phyloP scores from a whole-genome alignment of 2,113 vertebrate species.

The Anoplopoma fimbria region DNA sequence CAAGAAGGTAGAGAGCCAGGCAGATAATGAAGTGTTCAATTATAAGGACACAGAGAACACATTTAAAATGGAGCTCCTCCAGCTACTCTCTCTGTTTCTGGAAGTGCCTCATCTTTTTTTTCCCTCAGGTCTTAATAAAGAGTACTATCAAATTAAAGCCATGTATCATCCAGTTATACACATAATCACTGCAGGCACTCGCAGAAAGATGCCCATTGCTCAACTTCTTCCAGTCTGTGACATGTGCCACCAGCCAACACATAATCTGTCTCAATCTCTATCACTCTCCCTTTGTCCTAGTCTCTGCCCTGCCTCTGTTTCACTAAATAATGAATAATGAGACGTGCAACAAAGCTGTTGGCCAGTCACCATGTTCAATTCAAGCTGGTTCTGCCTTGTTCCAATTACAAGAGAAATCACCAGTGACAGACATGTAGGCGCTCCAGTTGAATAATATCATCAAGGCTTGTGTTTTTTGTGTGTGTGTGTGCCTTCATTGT shows the following conservation, averaged over 20 bases:
- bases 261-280: constrained; percentile 52
- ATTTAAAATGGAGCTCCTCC: constrained; percentile 64
- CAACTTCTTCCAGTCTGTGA: constrained; percentile 32
- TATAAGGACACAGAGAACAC: constrained; percentile 69
- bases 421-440: constrained; percentile 8
- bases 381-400: constrained; percentile 28
- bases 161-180: constrained; percentile 73
- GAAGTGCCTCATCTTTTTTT: constrained; percentile 39
- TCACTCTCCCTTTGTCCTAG: constrained; percentile 38
- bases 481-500: background rate
- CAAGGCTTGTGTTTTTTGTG: constrained; percentile 2
- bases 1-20: constrained; percentile 57
- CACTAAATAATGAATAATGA: constrained; percentile 58
- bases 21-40: constrained; percentile 83
- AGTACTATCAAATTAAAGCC: constrained; percentile 77
- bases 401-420: constrained; percentile 28
- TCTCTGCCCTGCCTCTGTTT: constrained; percentile 42
- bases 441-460: constrained; percentile 29
- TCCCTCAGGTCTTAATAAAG: constrained; percentile 57
- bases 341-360: constrained; percentile 18
- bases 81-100: constrained; percentile 58
- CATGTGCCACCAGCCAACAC: constrained; percentile 30
- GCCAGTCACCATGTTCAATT: constrained; percentile 33
- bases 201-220: constrained; percentile 50
- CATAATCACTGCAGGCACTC: constrained; percentile 45